phyloP scores from a whole-genome alignment of 2,888 invertebrate genomes.

The Idaea biselata region DNA sequence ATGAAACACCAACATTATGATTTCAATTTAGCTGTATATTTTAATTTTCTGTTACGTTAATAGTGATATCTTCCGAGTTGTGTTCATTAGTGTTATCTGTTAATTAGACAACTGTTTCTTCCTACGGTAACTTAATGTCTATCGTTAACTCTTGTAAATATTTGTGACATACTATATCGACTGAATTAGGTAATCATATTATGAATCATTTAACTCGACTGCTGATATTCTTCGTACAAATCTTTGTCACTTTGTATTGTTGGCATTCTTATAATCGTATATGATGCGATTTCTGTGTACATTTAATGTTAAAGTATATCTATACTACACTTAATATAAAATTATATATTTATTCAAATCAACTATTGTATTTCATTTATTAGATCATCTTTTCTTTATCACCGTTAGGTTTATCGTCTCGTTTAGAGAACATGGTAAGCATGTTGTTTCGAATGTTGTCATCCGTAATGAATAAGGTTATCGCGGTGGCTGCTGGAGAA shows the following conservation, averaged over 20 bases:
- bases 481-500: conserved; percentile 43
- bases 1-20: conserved; percentile 27
- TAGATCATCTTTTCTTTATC: conserved; percentile 27
- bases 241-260: conserved; percentile 59
- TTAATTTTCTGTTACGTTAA: conserved; percentile 24
- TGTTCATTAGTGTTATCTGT: conserved; percentile 49
- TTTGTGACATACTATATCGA: conserved; percentile 37
- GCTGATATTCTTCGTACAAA: conserved; percentile 71
- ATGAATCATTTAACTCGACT: conserved; percentile 50
- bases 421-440: conserved; percentile 24
- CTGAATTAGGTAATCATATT: conserved; percentile 55
- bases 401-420: conserved; percentile 20
- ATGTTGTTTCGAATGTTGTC: conserved; percentile 42
- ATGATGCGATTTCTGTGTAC: conserved; percentile 51
- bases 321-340: conserved; percentile 34
- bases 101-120: conserved; percentile 30
- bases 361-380: conserved; percentile 11
- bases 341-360: conserved; percentile 30
- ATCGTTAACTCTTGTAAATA: conserved; percentile 18
- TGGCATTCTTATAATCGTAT: conserved; percentile 58
- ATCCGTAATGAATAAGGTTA: conserved; percentile 44
- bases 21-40: conserved; percentile 25
- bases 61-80: conserved; percentile 46
- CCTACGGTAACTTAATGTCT: conserved; percentile 17
- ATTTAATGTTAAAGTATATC: conserved; percentile 48